Evolutionary conservation across 2,113 vertebrate species (phyloP), one percentile per base, ranked within the genome.

Genomic region (Centropus unirufus): DNA sequence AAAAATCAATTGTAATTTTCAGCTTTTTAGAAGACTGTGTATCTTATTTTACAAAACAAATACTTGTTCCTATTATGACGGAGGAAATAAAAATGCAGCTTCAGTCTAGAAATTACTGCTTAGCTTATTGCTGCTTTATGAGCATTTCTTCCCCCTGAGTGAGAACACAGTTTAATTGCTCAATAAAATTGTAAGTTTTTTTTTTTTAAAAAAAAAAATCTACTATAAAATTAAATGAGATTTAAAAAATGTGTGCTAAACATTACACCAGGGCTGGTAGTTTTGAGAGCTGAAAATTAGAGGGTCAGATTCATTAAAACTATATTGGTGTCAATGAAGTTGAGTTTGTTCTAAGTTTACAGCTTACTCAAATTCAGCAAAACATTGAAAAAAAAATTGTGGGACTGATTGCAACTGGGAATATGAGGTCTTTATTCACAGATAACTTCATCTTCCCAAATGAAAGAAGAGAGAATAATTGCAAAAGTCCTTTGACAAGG

Each of bases 141-240:
- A 93, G n/a, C 75, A 18, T 93, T 58, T 95, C 49, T 92, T 68
- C 81, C 40, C 55, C 40, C 70, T 83, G 79, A 93, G 47, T 95
- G 70, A 93, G 72, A 97, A 90, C 14, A 67, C 76, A 89, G 79
- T 96, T 97, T 97, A 97, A 98, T 97, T 97, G 97, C 94, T 96
- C 96, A 95, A 97, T 98, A 98, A 98, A 97, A 92, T 92, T 91
- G 62, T 93, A 82, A 89, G 57, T 44, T 85, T 95, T 93, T 93
- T 86, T 44, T 85, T 95, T 93, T 93, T 86, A 87, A 80, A 92
- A 54, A 54, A 79, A 96, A 96, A 97, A 96, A 75, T 79, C 94
- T 88, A 44, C 92, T 82, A 96, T 97, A 97, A 98, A 98, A 97
- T 94, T 97, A 98, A 98, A 98, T 98, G 96, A 97, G 96, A 98